Evolutionary conservation across 2,113 vertebrate species (phyloP).

Genomic region (Pampusana beccarii): DNA sequence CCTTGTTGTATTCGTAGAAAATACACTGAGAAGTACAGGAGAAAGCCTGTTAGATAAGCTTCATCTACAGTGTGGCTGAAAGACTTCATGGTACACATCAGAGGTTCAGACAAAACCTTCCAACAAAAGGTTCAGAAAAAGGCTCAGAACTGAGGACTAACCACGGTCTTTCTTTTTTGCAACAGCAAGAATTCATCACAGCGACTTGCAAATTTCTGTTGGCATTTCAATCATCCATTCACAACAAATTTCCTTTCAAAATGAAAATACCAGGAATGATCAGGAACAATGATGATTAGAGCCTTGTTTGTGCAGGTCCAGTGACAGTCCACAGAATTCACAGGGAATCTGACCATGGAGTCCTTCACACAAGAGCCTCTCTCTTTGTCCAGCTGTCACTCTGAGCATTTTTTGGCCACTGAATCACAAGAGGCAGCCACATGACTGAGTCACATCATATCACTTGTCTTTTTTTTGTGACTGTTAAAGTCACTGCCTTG

Average conservation of each 20-base stretch:
- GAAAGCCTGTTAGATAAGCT: background rate
- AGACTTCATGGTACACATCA: background rate
- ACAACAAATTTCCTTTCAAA: background rate
- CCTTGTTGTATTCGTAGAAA: background rate
- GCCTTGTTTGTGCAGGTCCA: fast-evolving
- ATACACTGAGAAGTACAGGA: background rate
- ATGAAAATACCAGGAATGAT: background rate
- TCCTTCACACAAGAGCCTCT: background rate
- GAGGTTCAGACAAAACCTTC: background rate
- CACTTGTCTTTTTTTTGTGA: background rate
- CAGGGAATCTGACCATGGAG: background rate
- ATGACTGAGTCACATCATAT: background rate
- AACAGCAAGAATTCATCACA: background rate
- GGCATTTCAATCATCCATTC: background rate
- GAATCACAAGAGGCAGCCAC: background rate
- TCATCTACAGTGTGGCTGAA: background rate
- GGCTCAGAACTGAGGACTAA: background rate
- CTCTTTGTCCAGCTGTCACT: background rate
- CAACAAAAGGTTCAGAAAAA: background rate
- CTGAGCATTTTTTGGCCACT: background rate
- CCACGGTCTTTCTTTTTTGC: background rate
- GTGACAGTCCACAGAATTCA: background rate
- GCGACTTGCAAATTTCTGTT: background rate
- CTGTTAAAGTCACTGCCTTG: background rate
- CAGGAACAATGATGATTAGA: background rate